These are phyloP conservation scores for Oreochromis mossambicus DNA, from an alignment of 2,797 vertebrate species.

Conservation along the genomic window DNA sequence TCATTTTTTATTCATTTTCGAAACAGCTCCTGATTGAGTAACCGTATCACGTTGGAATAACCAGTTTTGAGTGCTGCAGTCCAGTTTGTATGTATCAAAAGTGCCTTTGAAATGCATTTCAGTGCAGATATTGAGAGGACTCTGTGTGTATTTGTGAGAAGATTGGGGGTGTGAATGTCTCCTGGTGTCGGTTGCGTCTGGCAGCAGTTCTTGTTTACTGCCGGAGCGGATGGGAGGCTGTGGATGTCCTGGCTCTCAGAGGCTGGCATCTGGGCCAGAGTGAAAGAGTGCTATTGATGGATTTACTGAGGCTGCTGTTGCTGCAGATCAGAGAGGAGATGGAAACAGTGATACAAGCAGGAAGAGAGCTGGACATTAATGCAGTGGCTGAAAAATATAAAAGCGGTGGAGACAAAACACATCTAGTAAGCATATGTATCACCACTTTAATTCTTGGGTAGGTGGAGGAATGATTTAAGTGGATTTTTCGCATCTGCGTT, in stretches of 20 bases:
- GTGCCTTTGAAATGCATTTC: background rate
- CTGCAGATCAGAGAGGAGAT: slow-evolving; percentile 11
- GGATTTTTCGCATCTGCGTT: background rate
- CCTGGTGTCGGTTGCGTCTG: slow-evolving; percentile 29
- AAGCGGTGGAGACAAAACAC: background rate
- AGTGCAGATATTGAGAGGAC: slow-evolving; percentile 9
- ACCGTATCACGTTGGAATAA: background rate
- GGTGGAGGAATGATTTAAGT: background rate
- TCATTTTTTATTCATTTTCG: background rate
- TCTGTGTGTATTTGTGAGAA: background rate
- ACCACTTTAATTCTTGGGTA: background rate
- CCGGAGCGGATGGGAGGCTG: slow-evolving; percentile 23
- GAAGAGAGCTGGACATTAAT: background rate
- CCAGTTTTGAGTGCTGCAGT: background rate
- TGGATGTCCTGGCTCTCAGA: slow-evolving; percentile 35
- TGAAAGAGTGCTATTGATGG: slow-evolving; percentile 51
- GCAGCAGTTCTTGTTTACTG: slow-evolving; percentile 50
- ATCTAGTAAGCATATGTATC: background rate
- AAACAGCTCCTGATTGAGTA: background rate
- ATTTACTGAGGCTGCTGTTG: background rate
- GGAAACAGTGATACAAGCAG: slow-evolving; percentile 1
- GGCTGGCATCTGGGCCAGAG: slow-evolving; percentile 34
- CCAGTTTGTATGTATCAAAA: background rate
- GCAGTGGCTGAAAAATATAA: slow-evolving; percentile 1
- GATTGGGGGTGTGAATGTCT: background rate